Evolutionary conservation across 1,140 invertebrate genomes (phyloP).

Genomic region (Drosophila prosaltans): DNA sequence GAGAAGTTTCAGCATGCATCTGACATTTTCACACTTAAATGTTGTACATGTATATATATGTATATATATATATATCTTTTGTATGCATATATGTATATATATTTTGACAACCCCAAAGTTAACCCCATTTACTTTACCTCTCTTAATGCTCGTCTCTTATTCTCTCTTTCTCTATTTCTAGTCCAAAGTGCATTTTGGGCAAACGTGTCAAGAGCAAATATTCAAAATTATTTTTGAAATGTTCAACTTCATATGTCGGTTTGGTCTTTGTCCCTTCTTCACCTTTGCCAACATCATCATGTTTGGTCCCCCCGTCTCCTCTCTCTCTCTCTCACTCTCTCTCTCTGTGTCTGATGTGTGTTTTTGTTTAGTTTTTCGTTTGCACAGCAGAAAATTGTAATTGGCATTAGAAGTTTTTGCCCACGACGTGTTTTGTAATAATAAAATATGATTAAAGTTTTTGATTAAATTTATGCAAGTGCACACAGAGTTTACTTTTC

Average conservation of each 20-base stretch:
- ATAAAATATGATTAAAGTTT: conserved; percentile 82
- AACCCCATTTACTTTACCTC: conserved; percentile 1
- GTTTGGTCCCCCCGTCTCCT: too few relatives aligned
- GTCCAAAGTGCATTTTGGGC: conserved; percentile 48
- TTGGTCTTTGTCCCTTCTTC: conserved; percentile 24
- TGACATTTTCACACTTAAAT: conserved; percentile 78
- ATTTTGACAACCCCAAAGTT: conserved; percentile 46
- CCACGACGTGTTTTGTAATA: conserved; percentile 80
- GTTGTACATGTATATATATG: conserved; percentile 45
- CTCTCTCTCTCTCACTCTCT: background rate
- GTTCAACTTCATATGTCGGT: conserved; percentile 50
- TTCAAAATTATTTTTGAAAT: conserved; percentile 81
- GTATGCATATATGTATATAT: conserved; percentile 31
- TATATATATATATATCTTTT: conserved; percentile 23
- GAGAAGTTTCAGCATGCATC: conserved; percentile 68
- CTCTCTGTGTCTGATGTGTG: conserved; percentile 27
- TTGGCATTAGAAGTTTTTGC: conserved; percentile 74
- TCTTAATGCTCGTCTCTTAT: too few relatives aligned
- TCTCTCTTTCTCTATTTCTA: conserved; percentile 5
- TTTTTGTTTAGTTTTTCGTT: conserved; percentile 73
- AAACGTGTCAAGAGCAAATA: conserved; percentile 80
- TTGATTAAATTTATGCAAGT: conserved; percentile 81
- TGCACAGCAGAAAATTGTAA: conserved; percentile 73
- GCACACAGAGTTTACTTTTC: conserved; percentile 30
- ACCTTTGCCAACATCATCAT: conserved; percentile 18